Evolutionary conservation across 2,797 vertebrate genomes (phyloP), one percentile per base, ranked within the genome.

Genomic region (Threskiornis aethiopicus): DNA sequence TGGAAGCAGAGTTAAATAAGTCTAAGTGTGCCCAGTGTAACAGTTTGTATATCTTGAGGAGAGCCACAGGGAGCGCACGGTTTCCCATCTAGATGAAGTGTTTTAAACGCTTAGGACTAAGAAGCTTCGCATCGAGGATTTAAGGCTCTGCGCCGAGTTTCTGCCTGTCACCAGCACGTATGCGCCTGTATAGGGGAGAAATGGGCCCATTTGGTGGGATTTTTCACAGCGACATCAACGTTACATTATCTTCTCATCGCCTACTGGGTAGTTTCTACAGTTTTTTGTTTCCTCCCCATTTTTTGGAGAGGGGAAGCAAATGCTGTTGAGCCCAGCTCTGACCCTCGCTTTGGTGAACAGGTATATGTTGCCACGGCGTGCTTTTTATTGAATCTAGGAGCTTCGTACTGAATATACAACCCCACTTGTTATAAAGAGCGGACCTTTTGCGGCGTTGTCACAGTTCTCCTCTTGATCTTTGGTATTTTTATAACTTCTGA

Each of bases 401-500:
- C 33, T 86, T 92, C 3, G 1, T 64, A 26, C 44, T 67, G 88
- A 81, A 17, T 12, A 61, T 29, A 21, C 25, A 70, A 58, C 75
- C 83, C 39, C 39, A 13, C 79, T 90, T 70, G 47, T 76, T 79
- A 42, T 2, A 62, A 55, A 77, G 64, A 28, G 21, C 1, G 4
- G 64, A 62, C 76, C 51, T 87, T 85, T 62, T 39, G 41, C 5
- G 5, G 31, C 29, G 37, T 76, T 67, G 25, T 31, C 39, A 9
- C 25, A 8, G 33, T 57, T 89, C 44, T 88, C 21, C 57, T 81
- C 77, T 87, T 90, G 62, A 91, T 87, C 58, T 79, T 44, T 2
- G 4, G 28, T 82, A 72, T 85, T 89, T 89, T 89, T 92, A 51
- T 87, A 82, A 89, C 79, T 92, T 87, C 33, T 54, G 87, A 93